A percentile compares a stretch with the other conserved stretches of the same genome.
Evolutionary conservation across 2,113 vertebrate genomes (phyloP).

Genomic region (Chitala chitala): DNA sequence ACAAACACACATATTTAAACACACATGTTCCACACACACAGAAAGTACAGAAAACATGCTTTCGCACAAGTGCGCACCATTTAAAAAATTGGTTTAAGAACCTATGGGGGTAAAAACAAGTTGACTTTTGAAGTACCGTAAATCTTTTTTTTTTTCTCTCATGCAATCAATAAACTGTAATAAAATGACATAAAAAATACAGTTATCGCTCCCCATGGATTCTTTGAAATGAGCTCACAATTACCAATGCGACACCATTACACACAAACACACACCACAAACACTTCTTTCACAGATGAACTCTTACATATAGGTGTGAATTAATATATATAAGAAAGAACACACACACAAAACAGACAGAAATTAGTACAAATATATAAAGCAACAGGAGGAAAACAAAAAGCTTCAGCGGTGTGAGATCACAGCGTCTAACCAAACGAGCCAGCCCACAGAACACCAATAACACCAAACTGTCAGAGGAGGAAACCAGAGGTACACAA

Average conservation of each 20-base stretch:
- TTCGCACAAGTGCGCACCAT: slow-evolving; percentile 48
- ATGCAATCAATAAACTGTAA: not conserved
- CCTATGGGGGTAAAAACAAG: not conserved
- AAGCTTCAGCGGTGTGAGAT: slow-evolving; percentile 53
- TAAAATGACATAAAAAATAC: not conserved
- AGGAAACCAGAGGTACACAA: slow-evolving; percentile 49
- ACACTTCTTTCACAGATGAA: too few relatives aligned
- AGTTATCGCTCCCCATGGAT: not conserved
- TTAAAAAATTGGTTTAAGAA: slow-evolving; percentile 21
- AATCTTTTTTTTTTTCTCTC: not conserved
- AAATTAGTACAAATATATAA: slow-evolving; percentile 42
- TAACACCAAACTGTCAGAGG: slow-evolving; percentile 56
- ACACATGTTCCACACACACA: slow-evolving; percentile 7
- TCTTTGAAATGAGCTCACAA: slow-evolving; percentile 9
- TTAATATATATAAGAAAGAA: slow-evolving; percentile 23
- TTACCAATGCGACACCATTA: slow-evolving; percentile 38
- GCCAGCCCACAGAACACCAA: slow-evolving; percentile 64
- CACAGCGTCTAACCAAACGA: slow-evolving; percentile 51
- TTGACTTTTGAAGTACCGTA: not conserved
- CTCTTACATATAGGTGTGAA: slow-evolving; percentile 41
- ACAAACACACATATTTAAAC: not conserved
- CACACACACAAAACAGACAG: slow-evolving; percentile 11
- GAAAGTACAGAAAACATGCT: slow-evolving; percentile 47
- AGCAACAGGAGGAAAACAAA: slow-evolving; percentile 51
- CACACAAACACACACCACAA: slow-evolving; percentile 45